These are phyloP conservation scores for Laodelphax striatellus DNA, from an alignment of 1,140 invertebrate genomes.

Conservation along the genomic window DNA sequence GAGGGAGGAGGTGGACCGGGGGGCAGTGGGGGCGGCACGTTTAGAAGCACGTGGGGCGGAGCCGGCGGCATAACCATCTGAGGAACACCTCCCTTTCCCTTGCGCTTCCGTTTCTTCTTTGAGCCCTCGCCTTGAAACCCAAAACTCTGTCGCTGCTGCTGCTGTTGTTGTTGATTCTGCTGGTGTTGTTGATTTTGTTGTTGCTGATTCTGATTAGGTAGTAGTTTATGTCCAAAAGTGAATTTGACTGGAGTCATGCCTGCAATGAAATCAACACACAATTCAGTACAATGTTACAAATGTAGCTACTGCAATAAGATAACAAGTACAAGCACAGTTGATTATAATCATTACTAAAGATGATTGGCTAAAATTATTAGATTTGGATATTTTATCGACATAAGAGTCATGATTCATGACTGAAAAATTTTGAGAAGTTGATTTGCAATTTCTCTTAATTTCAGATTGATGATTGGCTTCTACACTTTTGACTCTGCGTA, in stretches of 20 bases:
- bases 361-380: too few relatives aligned
- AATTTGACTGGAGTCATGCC: background rate
- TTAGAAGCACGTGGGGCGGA: background rate
- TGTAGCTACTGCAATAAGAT: too few relatives aligned
- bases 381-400: too few relatives aligned
- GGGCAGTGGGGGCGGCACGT: slow-evolving; percentile 5
- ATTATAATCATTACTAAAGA: too few relatives aligned
- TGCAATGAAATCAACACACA: background rate
- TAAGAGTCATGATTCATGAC: too few relatives aligned
- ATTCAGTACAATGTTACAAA: too few relatives aligned
- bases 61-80: background rate
- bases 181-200: background rate
- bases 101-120: background rate
- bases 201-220: background rate
- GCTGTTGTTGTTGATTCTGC: background rate
- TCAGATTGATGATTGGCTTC: too few relatives aligned
- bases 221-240: background rate
- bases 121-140: background rate
- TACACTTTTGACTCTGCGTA: too few relatives aligned
- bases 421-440: too few relatives aligned
- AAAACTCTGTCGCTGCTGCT: background rate
- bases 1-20: slow-evolving; percentile 4
- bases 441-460: too few relatives aligned
- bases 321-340: too few relatives aligned
- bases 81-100: background rate